phyloP scores from a whole-genome alignment of 2,113 vertebrate genomes.

The Ailuropoda melanoleuca region DNA sequence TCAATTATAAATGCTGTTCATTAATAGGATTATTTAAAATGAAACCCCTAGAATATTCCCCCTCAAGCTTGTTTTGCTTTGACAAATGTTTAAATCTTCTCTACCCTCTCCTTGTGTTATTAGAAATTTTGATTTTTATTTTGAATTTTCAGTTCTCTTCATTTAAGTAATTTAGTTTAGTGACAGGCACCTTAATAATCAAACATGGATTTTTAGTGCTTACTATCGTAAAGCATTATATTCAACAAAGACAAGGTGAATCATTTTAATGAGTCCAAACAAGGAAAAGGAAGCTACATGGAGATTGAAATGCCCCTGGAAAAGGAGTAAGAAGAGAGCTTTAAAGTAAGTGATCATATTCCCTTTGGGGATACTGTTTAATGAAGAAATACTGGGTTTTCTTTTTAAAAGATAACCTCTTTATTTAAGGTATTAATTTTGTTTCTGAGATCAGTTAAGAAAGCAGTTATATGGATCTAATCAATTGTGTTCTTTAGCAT shows the following conservation, averaged over 20 bases:
- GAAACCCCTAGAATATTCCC: neutral
- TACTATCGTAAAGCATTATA: neutral
- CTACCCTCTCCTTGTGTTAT: neutral
- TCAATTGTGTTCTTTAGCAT: neutral
- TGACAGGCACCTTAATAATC: neutral
- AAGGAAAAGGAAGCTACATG: neutral
- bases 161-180: neutral
- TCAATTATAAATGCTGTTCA: neutral
- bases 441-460: neutral
- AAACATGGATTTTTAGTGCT: neutral
- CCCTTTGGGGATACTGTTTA: neutral
- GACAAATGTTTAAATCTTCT: neutral
- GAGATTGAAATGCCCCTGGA: neutral
- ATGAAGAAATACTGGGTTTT: neutral
- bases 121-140: neutral
- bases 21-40: neutral
- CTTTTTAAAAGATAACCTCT: neutral
- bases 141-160: neutral
- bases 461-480: neutral
- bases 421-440: slow-evolving; percentile 40
- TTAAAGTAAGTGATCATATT: neutral
- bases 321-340: neutral
- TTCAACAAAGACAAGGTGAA: neutral
- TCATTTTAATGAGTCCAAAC: neutral
- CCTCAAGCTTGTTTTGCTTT: neutral